These are phyloP conservation scores for Yasuhikotakia modesta DNA, from an alignment of 2,797 vertebrate species.

Conservation along the genomic window DNA sequence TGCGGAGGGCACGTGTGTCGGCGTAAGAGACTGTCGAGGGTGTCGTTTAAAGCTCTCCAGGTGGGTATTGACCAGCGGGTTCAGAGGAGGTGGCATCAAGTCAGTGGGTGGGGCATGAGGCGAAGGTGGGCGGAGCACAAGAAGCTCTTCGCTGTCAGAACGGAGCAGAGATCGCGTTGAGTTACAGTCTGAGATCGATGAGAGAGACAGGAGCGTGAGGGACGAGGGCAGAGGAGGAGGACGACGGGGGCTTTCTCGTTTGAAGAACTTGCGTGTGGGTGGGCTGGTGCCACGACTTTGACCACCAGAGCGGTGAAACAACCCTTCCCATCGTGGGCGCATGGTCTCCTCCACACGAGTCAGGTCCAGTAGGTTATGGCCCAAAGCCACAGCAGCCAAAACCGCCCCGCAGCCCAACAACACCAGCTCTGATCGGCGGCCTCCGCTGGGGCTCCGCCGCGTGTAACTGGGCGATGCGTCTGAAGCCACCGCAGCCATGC, in stretches of 20 bases:
- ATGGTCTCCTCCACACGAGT: constrained; percentile 83
- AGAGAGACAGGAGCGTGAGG: constrained; percentile 89
- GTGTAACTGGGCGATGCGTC: constrained; percentile 83
- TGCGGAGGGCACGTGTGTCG: constrained; percentile 87
- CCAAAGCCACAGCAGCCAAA: constrained; percentile 89
- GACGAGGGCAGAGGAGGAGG: constrained; percentile 74
- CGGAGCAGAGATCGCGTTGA: constrained; percentile 92
- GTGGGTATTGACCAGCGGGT: constrained; percentile 91
- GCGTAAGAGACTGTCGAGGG: constrained; percentile 93
- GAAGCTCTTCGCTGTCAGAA: constrained; percentile 89
- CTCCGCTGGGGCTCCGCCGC: constrained; percentile 80
- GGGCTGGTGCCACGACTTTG: constrained; percentile 85
- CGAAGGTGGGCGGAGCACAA: constrained; percentile 80
- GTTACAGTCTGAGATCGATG: constrained; percentile 93
- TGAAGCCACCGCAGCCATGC: constrained; percentile 78
- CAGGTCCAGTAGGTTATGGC: constrained; percentile 83
- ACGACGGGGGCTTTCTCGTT: constrained; percentile 79
- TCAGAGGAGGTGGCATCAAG: constrained; percentile 72
- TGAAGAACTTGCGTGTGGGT: constrained; percentile 88
- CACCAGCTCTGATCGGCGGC: constrained; percentile 86
- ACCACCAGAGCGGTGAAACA: constrained; percentile 88
- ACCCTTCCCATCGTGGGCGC: constrained; percentile 85
- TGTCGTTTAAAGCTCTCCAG: constrained; percentile 94
- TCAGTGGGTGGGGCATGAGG: constrained; percentile 72
- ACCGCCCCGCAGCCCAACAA: constrained; percentile 90